A percentile compares a stretch with the other conserved stretches of the same genome.
phyloP scores from a whole-genome alignment of 2,113 vertebrate genomes.

The Plecturocebus donacophilus region DNA sequence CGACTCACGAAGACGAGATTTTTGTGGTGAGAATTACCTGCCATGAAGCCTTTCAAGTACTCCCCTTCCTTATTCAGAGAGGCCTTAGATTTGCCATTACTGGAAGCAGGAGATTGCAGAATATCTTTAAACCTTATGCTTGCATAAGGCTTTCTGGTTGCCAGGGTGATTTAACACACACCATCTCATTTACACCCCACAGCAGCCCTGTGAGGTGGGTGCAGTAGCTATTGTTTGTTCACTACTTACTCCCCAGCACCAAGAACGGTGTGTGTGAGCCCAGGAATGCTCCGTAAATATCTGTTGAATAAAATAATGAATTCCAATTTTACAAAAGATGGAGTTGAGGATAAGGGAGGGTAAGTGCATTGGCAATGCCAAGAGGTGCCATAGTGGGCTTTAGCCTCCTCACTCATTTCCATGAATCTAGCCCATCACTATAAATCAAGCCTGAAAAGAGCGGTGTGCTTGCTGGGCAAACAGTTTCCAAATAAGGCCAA shows the following conservation, averaged over 20 bases:
- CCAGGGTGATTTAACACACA: neutral
- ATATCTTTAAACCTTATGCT: conserved; percentile 27
- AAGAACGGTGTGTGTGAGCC: neutral
- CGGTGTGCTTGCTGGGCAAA: neutral
- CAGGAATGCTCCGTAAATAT: neutral
- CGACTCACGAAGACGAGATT: neutral
- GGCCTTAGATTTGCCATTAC: neutral
- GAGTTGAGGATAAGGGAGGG: neutral
- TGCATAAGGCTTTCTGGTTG: neutral
- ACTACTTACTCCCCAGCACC: neutral
- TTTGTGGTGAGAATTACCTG: neutral
- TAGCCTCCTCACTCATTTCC: neutral
- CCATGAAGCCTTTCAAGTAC: neutral
- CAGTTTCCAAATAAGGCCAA: neutral
- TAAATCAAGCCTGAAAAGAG: neutral
- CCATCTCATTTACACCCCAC: neutral
- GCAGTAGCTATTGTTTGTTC: neutral
- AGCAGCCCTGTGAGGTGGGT: neutral
- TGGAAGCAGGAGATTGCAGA: neutral
- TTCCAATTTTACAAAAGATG: neutral
- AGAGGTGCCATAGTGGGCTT: neutral
- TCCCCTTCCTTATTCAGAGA: neutral
- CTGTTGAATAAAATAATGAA: neutral
- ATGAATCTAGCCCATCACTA: neutral
- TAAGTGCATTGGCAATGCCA: neutral